phyloP scores from a whole-genome alignment of 2,888 invertebrate species.

The Drosophila hamatofila region DNA sequence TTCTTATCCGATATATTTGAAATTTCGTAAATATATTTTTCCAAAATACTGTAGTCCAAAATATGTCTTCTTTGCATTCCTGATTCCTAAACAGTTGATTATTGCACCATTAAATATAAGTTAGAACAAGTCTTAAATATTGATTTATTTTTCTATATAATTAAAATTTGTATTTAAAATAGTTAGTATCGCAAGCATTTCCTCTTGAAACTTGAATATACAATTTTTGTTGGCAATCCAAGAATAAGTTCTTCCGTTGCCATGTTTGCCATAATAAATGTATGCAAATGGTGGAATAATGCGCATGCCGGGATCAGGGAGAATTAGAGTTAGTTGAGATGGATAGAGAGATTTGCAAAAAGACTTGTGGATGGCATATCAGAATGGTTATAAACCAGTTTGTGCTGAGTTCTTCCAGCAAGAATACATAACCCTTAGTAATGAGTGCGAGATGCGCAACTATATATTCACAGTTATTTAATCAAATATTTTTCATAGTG shows the following conservation, averaged over 20 bases:
- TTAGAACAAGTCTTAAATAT: too few relatives aligned
- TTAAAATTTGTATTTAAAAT: too few relatives aligned
- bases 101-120: too few relatives aligned
- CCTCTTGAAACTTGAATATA: too few relatives aligned
- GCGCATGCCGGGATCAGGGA: neutral
- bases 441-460: slow-evolving; percentile 32
- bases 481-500: neutral
- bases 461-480: slow-evolving; percentile 5
- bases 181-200: too few relatives aligned
- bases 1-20: too few relatives aligned
- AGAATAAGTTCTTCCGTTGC: neutral
- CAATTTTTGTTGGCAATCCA: too few relatives aligned
- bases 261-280: slow-evolving; percentile 19
- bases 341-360: slow-evolving; percentile 11
- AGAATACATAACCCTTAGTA: slow-evolving; percentile 11
- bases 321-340: slow-evolving; percentile 2
- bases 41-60: too few relatives aligned
- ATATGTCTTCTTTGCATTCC: too few relatives aligned
- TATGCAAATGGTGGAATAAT: slow-evolving; percentile 13
- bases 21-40: too few relatives aligned
- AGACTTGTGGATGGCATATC: slow-evolving; percentile 15
- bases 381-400: neutral
- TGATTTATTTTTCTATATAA: too few relatives aligned
- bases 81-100: too few relatives aligned
- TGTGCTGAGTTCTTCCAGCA: slow-evolving; percentile 34